phyloP scores from a whole-genome alignment of 2,113 vertebrate genomes.

The Tupaia tana region DNA sequence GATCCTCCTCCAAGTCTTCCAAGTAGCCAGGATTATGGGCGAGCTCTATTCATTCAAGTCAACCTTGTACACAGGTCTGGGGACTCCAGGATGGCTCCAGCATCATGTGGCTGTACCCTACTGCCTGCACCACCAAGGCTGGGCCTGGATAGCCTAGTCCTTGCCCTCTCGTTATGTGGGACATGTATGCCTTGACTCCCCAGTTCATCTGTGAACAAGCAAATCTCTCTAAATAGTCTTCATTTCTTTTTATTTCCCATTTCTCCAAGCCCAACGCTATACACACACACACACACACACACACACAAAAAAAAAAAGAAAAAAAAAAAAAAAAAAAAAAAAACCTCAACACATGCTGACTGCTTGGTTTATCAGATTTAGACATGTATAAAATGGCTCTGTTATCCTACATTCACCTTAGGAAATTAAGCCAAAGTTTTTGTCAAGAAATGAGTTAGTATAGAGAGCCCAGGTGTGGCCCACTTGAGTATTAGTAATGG shows the following conservation, averaged over 20 bases:
- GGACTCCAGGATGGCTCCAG: no score
- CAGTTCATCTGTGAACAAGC: background rate
- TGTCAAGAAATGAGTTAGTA: background rate
- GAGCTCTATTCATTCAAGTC: no score
- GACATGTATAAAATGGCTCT: background rate
- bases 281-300: no score
- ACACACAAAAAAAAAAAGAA: no score
- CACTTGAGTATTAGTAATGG: background rate
- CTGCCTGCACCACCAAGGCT: no score
- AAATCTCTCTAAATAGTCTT: background rate
- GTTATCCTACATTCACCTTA: background rate
- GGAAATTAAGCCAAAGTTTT: background rate
- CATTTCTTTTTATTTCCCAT: background rate
- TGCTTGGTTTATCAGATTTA: background rate
- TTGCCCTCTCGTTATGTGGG: background rate
- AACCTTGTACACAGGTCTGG: no score
- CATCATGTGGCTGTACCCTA: no score
- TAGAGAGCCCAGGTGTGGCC: background rate
- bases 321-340: no score
- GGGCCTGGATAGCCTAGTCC: background rate
- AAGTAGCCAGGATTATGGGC: no score
- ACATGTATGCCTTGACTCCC: background rate
- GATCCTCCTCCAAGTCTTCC: no score
- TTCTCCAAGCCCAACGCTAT: background rate
- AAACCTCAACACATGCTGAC: rapidly evolving